Percentiles rank a stretch among this genome's conserved stretches.
These are phyloP conservation scores for Ectropis grisescens DNA, from an alignment of 1,140 invertebrate genomes.

Conservation along the genomic window DNA sequence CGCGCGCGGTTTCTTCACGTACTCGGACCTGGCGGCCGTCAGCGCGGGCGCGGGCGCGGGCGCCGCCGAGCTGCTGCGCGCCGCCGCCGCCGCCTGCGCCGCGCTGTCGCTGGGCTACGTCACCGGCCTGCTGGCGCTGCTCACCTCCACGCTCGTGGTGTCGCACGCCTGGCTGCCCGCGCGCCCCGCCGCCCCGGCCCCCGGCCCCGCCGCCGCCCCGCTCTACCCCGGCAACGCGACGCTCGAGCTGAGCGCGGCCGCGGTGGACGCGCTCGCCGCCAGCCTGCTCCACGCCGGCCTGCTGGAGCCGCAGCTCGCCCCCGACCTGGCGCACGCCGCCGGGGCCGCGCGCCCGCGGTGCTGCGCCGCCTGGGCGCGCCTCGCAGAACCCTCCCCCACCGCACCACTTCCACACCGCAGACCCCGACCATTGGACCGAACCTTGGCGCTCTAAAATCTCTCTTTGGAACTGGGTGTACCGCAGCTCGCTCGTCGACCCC, in stretches of 20 bases:
- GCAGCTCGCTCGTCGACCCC: conserved; percentile 42
- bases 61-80: conserved; percentile 71
- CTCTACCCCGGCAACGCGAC: conserved; percentile 7
- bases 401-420: no score
- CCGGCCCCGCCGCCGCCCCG: conserved; percentile 1
- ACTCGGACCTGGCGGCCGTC: conserved; percentile 81
- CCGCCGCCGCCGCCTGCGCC: conserved; percentile 69
- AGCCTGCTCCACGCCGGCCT: conserved; percentile 7
- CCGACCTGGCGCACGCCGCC: conserved; percentile 18
- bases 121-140: conserved; percentile 77
- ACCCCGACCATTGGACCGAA: conserved; percentile 7
- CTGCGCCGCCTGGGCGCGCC: conserved; percentile 28
- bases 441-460: conserved; percentile 45
- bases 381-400: no score
- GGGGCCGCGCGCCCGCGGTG: conserved; percentile 19
- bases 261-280: conserved; percentile 3
- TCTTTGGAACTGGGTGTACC: conserved; percentile 47
- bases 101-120: conserved; percentile 80
- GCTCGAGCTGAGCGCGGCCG: conserved; percentile 7
- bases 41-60: conserved; percentile 67
- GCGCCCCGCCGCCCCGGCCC: conserved; percentile 6
- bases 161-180: conserved; percentile 53
- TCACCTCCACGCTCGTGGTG: conserved; percentile 77
- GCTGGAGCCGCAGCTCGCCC: conserved; percentile 29
- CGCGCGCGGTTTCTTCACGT: conserved; percentile 87